Evolutionary conservation across 2,888 invertebrate species (phyloP).

Genomic region (Andrena praecox): DNA sequence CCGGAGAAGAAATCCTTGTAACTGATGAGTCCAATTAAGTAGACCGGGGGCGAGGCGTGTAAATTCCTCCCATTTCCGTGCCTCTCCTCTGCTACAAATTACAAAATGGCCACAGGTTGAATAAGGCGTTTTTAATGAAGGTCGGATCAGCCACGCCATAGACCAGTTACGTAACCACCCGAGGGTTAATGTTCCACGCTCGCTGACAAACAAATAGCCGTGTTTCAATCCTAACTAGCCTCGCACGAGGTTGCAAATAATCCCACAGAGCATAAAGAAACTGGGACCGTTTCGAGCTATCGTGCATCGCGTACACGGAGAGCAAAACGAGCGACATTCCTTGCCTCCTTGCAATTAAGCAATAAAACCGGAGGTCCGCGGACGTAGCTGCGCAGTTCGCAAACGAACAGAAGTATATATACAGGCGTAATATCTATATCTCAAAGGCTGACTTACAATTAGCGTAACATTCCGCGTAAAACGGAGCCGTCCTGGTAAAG

Average conservation of each 20-base stretch:
- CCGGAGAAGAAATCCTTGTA: too few species aligned
- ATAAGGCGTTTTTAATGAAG: conserved; percentile 7
- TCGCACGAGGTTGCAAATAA: neutral
- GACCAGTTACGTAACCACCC: neutral
- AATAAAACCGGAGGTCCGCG: conserved; percentile 25
- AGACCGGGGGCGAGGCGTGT: too few species aligned
- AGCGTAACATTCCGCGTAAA: conserved; percentile 18
- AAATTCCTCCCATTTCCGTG: neutral
- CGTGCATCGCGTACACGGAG: neutral
- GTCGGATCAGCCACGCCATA: neutral
- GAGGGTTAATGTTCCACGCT: neutral
- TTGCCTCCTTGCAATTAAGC: conserved; percentile 33
- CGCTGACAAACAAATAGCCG: neutral
- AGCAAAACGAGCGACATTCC: conserved; percentile 1
- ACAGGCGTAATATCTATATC: conserved; percentile 5
- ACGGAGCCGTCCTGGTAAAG: conserved; percentile 11
- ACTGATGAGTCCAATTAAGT: too few species aligned
- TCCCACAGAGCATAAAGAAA: neutral
- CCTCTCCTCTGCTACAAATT: neutral
- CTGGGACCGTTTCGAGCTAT: neutral
- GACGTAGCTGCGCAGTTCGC: neutral
- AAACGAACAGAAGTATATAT: conserved; percentile 16
- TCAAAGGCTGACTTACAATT: conserved; percentile 36
- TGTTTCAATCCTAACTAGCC: neutral
- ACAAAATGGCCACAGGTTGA: conserved; percentile 2